These are phyloP conservation scores for Pantherophis vulpinus DNA, from an alignment of 2,797 vertebrate species.

Conservation along the genomic window DNA sequence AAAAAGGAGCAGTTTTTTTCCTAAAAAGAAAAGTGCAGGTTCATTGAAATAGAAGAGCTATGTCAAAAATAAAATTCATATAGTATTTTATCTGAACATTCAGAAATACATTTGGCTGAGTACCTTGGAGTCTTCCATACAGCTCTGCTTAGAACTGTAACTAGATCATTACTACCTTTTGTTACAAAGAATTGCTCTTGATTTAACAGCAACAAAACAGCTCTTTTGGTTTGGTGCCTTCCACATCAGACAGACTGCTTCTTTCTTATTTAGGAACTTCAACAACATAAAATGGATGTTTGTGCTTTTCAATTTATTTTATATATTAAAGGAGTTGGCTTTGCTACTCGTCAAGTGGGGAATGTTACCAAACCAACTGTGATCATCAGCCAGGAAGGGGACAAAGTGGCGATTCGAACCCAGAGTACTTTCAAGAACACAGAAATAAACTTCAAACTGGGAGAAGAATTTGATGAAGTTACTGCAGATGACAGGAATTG, in stretches of 20 bases:
- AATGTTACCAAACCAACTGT: conserved; percentile 91
- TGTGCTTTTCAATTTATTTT: neutral
- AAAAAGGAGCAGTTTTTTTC: neutral
- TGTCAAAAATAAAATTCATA: neutral
- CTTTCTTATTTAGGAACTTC: rapidly evolving
- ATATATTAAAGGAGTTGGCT: conserved; percentile 76
- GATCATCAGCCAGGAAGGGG: conserved; percentile 86
- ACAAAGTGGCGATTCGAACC: conserved; percentile 82
- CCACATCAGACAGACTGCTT: neutral
- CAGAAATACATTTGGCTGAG: neutral
- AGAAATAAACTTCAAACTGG: conserved; percentile 88
- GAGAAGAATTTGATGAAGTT: conserved; percentile 89
- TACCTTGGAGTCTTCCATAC: neutral
- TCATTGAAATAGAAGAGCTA: rapidly evolving
- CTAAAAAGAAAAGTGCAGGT: neutral
- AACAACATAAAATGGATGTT: rapidly evolving
- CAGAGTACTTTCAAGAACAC: conserved; percentile 91
- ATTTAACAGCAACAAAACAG: neutral
- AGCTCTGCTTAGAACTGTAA: neutral
- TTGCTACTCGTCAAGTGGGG: conserved; percentile 88
- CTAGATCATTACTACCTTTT: neutral
- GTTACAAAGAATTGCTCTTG: neutral
- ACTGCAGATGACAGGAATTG: conserved; percentile 88
- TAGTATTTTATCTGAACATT: neutral
- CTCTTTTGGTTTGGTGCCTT: neutral